These are phyloP conservation scores for Apistogramma diplotaenia DNA, from an alignment of 2,113 vertebrate genomes.

Conservation along the genomic window DNA sequence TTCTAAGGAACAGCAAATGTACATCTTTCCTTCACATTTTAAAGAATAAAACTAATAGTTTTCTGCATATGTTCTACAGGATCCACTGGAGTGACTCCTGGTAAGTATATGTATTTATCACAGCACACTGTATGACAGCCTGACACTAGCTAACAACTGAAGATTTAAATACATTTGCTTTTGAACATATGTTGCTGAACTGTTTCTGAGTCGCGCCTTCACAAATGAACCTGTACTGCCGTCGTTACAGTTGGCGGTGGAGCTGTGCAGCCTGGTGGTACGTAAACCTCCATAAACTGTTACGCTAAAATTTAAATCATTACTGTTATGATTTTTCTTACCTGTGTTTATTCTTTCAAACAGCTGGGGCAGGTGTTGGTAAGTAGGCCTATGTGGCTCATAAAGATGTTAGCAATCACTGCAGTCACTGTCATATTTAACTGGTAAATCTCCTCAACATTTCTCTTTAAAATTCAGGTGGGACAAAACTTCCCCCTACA, in stretches of 20 bases:
- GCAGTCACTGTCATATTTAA: neutral
- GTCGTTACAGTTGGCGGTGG: constrained; percentile 45
- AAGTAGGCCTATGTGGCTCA: neutral
- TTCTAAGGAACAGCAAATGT: neutral
- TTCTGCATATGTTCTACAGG: constrained; percentile 7
- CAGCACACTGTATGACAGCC: neutral
- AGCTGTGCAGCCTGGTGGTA: constrained; percentile 54
- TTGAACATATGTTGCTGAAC: neutral
- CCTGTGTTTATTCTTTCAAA: constrained; percentile 24
- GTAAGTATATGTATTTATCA: constrained; percentile 24
- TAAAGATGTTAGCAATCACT: neutral
- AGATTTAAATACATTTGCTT: neutral
- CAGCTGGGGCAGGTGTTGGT: constrained; percentile 41
- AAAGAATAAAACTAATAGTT: neutral
- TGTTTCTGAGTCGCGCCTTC: neutral
- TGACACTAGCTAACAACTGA: neutral
- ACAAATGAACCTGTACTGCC: neutral
- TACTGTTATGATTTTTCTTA: neutral
- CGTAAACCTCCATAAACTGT: neutral
- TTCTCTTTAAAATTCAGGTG: constrained; percentile 7
- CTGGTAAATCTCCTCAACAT: neutral
- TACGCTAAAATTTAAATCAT: neutral
- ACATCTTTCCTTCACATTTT: neutral
- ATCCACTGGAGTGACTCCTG: constrained; percentile 21
- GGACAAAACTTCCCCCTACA: constrained; percentile 44